Evolutionary conservation across 1,140 invertebrate species (phyloP), one percentile per base, ranked within the genome.

Genomic region (Drosophila watanabei): DNA sequence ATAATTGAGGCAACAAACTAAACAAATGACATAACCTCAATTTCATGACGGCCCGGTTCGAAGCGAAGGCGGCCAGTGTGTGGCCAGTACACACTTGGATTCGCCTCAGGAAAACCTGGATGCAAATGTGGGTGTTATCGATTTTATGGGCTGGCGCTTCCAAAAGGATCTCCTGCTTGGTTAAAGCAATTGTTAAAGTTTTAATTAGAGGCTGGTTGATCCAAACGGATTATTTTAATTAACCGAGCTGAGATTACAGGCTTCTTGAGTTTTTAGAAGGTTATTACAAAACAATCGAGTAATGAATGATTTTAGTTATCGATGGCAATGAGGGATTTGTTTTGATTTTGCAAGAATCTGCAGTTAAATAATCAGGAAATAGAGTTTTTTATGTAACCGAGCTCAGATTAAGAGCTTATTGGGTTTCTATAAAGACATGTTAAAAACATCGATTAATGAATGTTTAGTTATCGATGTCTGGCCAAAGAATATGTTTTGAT

Each of bases 1-100:
- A 88, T 87, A 88, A 87, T 87, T 88, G 84, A 88, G 72, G 68
- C 72, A 77, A 69, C 78, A 81, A 84, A 81, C 85, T 88, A 89
- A 88, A 89, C 85, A 88, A 89, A 89, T 81, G 85, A 84, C 85
- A 85, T 69, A 79, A 52, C 78, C 85, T 88, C 78, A 79, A 88
- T 88, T 89, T 51, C 77, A 48, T 88, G 85, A 89, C 85, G 56
- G n/a, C n/a, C n/a, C n/a, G n/a, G 64, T 69, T 16, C 33, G 6
- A 30, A 24, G 46, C 28, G 52, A 63, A 75, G 49, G 49, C n/a
- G 51, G 32, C 18, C 51, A 49, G 52, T 59, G 68, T 79, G 66
- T 80, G 16, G 49, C 49, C 64, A 45, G 62, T 35, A 33, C 58
- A 33, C 48, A 66, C 49, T 61, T 57, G 58, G 41, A 18, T 28